These are phyloP conservation scores for Dasyurus viverrinus DNA, from an alignment of 2,113 vertebrate species.

Conservation along the genomic window DNA sequence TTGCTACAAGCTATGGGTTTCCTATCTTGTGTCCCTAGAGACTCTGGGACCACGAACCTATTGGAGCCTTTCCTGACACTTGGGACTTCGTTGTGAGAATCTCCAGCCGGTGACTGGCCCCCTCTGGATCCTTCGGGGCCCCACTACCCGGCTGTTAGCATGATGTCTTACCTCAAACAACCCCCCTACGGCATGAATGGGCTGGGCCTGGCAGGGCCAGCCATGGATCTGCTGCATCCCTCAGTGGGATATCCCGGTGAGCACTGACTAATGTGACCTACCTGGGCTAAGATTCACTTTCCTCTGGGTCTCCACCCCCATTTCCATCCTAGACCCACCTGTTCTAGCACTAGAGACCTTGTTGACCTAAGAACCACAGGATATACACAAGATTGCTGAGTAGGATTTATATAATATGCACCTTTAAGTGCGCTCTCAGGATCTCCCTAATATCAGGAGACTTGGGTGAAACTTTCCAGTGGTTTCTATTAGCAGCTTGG, in stretches of 20 bases:
- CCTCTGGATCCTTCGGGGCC: constrained; percentile 73
- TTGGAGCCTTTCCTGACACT: constrained; percentile 16
- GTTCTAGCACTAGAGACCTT: not conserved
- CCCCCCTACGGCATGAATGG: constrained; percentile 98
- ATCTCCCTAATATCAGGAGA: not conserved
- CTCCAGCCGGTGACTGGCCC: constrained; percentile 60
- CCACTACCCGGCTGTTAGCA: constrained; percentile 93
- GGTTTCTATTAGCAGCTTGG: not conserved
- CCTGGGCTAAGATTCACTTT: not conserved
- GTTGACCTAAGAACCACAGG: not conserved
- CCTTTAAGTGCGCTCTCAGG: not conserved
- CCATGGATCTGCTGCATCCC: constrained; percentile 97
- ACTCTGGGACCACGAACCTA: constrained; percentile 46
- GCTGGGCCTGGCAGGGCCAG: constrained; percentile 95
- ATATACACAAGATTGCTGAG: not conserved
- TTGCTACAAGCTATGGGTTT: constrained; percentile 12
- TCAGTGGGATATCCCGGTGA: constrained; percentile 98
- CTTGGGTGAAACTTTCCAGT: not conserved
- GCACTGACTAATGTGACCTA: not conserved
- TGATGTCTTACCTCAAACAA: constrained; percentile 99
- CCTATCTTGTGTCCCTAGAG: constrained; percentile 63
- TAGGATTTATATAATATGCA: not conserved
- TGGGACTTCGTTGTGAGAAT: constrained; percentile 64
- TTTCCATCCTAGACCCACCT: not conserved
- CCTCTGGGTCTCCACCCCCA: not conserved